Base-by-base conservation (phyloP, 2,797 vertebrate species). In the Benthosema pterotum region DNA sequence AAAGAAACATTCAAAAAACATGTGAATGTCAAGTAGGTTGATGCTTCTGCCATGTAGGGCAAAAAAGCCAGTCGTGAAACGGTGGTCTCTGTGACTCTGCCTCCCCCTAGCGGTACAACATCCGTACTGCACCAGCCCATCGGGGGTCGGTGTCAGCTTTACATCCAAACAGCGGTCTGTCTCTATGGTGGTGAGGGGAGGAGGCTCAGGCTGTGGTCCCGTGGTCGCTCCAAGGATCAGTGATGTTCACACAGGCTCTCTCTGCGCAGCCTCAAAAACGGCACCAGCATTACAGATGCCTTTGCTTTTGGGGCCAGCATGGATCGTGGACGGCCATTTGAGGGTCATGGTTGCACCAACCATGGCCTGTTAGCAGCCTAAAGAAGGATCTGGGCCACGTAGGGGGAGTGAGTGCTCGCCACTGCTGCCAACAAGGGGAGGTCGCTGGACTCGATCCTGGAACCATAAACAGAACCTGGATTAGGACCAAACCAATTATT, bases 321-420 rank as follows among this genome's bases (percentile, higher is more conserved):
- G 9, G 57, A 50, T 61, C 1, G 0, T 54, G 72, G 74, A 73
- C 19, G 48, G 70, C 32, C 19, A 1, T 38, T 47, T 8, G 2
- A 49, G 49, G 50, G 55, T 55, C 64, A 14, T 15, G 48, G 19
- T 9, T 54, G 50, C 53, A n/a, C 61, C 59, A 11, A 32, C 13
- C 0, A n/a, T n/a, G 52, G 54, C 67, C 63, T 50, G 57, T 4
- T 17, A 58, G 61, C 59, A 60, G 81, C 79, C 92, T 95, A 99
- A 76, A 99, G 94, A 1, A 99, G 93, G 72, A 99, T 99, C 89
- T 99, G 98, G 69, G 97, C 98, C 81, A 99, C 97, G 0, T 99
- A 96, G 0, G 98, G 98, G 16, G 98, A 99, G 83, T 99, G 97
- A 65, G 98, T 99, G 87, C 98, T 99, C 5, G 98, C 98, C 58